Evolutionary conservation across 1,140 invertebrate species (phyloP), one percentile per base, ranked within the genome.

Genomic region (Acromyrmex echinatior): DNA sequence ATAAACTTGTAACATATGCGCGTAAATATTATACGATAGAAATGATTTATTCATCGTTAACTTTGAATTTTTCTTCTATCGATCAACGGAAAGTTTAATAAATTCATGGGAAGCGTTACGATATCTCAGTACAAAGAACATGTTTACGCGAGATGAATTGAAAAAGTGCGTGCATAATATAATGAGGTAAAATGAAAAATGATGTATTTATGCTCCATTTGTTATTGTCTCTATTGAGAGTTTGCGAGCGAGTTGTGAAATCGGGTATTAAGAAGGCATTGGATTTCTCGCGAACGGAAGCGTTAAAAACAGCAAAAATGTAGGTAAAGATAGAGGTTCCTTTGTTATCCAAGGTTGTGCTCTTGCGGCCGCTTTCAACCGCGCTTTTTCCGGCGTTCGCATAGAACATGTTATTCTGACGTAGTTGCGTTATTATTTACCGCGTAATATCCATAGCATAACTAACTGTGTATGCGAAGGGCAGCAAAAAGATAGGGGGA

Each of bases 341-440:
- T 90, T 89, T 80, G 77, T 89, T 79, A 74, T 84, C 53, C 88
- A 87, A 90, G 77, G 80, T 31, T 81, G 21, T 12, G 62, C 56
- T 25, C 71, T 87, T 63, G 51, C 56, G 28, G 39, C 45, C 39
- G 25, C 68, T 65, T 80, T 56, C 82, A 53, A 45, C 56, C 82
- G 63, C 82, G 14, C 63, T 76, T 68, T 35, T 91, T 88, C 60
- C 80, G 51, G 21, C 74, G 86, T 73, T 77, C 68, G 45, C 45
- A 21, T 14, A 58, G 35, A 66, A 39, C 62, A 56, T 31, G 18
- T 65, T 49, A 25, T 49, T 76, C 39, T 76, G 45, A 81, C 82
- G 70, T 87, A 86, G 79, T 85, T 76, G 63, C 89, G 68, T 88
- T 90, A 90, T 88, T 90, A 91, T 89, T 91, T 91, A 78, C 80